Evolutionary conservation across 2,888 invertebrate species (phyloP).

Genomic region (Escarpia spicata): DNA sequence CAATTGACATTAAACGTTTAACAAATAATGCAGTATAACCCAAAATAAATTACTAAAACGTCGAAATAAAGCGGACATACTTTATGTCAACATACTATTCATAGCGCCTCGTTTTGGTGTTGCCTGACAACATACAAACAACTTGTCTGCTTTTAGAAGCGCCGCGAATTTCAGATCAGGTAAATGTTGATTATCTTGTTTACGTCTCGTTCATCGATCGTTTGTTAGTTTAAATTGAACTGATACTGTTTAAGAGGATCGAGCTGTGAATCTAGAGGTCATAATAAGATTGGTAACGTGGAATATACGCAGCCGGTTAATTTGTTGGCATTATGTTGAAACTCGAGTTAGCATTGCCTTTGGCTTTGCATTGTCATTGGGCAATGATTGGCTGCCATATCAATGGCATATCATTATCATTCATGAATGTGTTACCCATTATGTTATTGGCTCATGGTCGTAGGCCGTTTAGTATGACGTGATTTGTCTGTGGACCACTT

Average conservation of each 20-base stretch:
- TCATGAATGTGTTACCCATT: no score
- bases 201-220: background rate
- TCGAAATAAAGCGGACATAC: background rate
- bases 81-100: background rate
- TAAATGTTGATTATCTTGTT: background rate
- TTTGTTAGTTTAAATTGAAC: background rate
- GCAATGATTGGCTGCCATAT: background rate
- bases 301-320: background rate
- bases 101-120: background rate
- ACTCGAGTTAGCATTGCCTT: no score
- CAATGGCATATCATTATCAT: background rate
- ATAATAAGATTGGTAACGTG: background rate
- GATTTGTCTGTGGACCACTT: background rate
- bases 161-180: conserved; percentile 10
- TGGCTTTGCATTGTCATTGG: no score
- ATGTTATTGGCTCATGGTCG: background rate
- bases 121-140: background rate
- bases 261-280: background rate
- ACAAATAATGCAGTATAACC: background rate
- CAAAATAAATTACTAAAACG: background rate
- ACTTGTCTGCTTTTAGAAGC: background rate
- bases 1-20: background rate
- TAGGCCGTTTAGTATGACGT: background rate
- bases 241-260: background rate
- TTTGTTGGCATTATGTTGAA: background rate